Percentiles rank a stretch among this genome's conserved stretches.
Conservation (phyloP, 2,797 vertebrate species). For the Okamejei kenojei region DNA sequence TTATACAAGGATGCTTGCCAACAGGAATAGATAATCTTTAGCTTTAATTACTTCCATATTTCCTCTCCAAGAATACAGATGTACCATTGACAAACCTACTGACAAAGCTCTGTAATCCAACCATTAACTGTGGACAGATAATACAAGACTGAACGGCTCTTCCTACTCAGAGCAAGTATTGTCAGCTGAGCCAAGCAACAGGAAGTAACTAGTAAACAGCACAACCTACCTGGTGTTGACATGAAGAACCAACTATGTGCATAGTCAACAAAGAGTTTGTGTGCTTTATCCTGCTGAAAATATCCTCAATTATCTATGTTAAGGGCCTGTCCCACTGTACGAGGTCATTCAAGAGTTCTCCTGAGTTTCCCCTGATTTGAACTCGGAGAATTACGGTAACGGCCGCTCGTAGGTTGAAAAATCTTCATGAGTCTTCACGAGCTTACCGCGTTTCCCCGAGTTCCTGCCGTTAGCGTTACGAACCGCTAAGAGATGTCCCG, state of each 20-base stretch:
- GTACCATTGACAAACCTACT: background rate
- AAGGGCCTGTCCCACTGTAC: no score
- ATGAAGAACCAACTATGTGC: background rate
- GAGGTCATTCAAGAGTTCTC: no score
- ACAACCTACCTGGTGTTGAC: background rate
- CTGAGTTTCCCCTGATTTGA: no score
- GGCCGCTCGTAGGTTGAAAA: no score
- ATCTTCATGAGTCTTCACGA: no score
- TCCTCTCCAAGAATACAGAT: slow-evolving; percentile 8
- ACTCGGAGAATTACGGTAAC: no score
- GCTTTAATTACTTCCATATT: background rate
- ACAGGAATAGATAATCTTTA: background rate
- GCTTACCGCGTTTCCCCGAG: no score
- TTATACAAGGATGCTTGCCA: background rate
- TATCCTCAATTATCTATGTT: background rate
- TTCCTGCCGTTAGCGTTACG: no score
- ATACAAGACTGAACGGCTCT: background rate
- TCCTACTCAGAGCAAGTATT: background rate
- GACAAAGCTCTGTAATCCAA: background rate
- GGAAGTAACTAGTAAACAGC: background rate
- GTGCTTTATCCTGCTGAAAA: background rate
- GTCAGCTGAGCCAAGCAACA: background rate
- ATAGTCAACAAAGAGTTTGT: background rate
- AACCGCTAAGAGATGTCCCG: no score
- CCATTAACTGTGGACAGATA: background rate